These are phyloP conservation scores for Strigamia maritima DNA, from an alignment of 2,888 invertebrate species.

Conservation along the genomic window DNA sequence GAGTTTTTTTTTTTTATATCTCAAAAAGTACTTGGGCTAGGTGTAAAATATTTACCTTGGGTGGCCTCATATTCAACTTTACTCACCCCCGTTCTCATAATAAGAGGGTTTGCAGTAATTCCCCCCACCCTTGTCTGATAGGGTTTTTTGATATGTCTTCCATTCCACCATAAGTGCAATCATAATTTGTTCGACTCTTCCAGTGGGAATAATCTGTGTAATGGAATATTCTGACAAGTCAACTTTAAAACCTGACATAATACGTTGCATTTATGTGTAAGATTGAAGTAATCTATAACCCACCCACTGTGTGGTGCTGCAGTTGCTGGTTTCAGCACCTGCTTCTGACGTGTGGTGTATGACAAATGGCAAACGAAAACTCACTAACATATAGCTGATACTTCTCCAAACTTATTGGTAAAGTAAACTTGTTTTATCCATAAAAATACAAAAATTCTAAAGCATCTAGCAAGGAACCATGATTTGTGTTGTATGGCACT, in stretches of 20 bases:
- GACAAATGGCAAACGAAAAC: constrained; percentile 19
- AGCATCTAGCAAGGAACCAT: neutral
- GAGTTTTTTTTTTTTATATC: neutral
- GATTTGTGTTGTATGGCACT: too few relatives aligned
- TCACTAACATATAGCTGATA: constrained; percentile 30
- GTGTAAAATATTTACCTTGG: constrained; percentile 27
- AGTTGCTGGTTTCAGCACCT: constrained; percentile 31
- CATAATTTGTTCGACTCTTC: neutral
- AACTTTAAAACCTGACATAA: constrained; percentile 24
- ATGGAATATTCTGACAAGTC: neutral
- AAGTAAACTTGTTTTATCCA: neutral
- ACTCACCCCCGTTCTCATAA: neutral
- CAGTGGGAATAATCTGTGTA: neutral
- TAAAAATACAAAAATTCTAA: neutral
- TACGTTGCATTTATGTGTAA: constrained; percentile 29
- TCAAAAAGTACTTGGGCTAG: neutral
- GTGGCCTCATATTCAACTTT: constrained; percentile 12
- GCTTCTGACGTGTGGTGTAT: constrained; percentile 34
- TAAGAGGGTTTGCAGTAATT: constrained; percentile 21
- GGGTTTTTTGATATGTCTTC: constrained; percentile 12
- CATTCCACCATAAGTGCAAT: neutral
- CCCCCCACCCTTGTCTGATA: constrained; percentile 9
- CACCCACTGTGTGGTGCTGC: constrained; percentile 31
- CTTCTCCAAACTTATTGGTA: neutral
- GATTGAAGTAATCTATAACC: constrained; percentile 32